A percentile compares a stretch with the other conserved stretches of the same genome.
Conservation (phyloP, 2,888 invertebrate genomes). For the Trachelus tabidus region DNA sequence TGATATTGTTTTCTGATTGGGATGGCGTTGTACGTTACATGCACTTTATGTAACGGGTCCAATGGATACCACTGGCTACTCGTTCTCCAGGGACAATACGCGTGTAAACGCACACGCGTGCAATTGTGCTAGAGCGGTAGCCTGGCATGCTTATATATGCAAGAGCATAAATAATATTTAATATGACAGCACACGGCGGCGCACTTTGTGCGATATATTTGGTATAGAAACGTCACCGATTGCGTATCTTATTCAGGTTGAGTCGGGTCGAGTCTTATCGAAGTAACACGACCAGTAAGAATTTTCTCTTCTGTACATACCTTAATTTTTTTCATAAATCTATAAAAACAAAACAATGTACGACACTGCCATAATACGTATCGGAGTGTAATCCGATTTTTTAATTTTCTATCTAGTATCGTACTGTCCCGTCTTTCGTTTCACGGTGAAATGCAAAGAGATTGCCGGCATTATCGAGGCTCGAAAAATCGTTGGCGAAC, state of each 20-base stretch:
- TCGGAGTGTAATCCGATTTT: background rate
- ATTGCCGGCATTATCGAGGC: conserved; percentile 26
- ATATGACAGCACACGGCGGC: conserved; percentile 61
- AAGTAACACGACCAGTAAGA: background rate
- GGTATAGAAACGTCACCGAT: conserved; percentile 65
- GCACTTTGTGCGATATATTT: conserved; percentile 62
- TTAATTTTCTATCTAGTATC: background rate
- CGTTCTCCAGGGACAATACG: conserved; percentile 24
- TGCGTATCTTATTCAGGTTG: conserved; percentile 50
- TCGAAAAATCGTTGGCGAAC: conserved; percentile 57
- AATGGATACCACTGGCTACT: conserved; percentile 8
- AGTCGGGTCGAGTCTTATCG: background rate
- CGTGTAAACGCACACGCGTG: conserved; percentile 11
- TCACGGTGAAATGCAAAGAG: background rate
- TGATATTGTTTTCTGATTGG: conserved; percentile 66
- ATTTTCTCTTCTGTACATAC: background rate
- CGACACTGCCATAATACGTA: background rate
- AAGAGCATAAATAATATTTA: conserved; percentile 64
- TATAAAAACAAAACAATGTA: background rate
- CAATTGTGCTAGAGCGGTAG: conserved; percentile 17
- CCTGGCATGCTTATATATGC: conserved; percentile 47
- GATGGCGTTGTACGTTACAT: conserved; percentile 35
- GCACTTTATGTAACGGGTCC: conserved; percentile 21
- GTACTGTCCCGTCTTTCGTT: background rate
- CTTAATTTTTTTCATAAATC: background rate